Evolutionary conservation across 2,888 invertebrate species (phyloP), one percentile per base, ranked within the genome.

Genomic region (Cantharis rustica): DNA sequence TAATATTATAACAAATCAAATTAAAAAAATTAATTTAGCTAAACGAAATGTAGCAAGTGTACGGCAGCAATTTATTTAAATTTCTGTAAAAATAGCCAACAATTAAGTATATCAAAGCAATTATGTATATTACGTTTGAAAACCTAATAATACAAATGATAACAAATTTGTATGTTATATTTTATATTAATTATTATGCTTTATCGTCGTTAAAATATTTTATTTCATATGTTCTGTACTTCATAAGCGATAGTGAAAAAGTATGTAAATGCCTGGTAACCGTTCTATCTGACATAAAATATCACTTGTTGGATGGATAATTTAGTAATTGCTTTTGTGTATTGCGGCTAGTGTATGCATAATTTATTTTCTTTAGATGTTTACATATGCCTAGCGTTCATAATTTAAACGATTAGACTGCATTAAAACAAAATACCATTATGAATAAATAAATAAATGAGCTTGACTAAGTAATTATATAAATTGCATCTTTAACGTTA

Each of bases 231-330:
- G 75, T 70, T 72, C 71, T 47, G 62, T 26, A 74, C 47, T 63
- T 83, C 82, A 82, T 83, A 83, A 79, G 69, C 75, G 81, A 80
- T 82, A 83, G 84, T 84, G 82, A 81, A 83, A 83, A 84, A 83
- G 81, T 76, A 78, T 83, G 84, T 83, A 79, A 64, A 78, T 78
- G 75, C 73, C 79, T 72, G 69, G 79, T 79, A 81, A 79, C 80
- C 79, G 78, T 77, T 79, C 82, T 82, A 83, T 83, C 83, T 81
- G 81, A 81, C 80, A 79, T 75, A 79, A 80, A 80, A 81, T 80
- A 83, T 83, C 83, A 82, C 81, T 84, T 83, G 84, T 83, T 82
- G 83, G 80, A 83, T 80, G 81, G 80, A 83, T 84, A 84, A 84
- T 85, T 84, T 83, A 82, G 83, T 84, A 84, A 84, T 84, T 84